Conservation (phyloP, 2,113 vertebrate species). For the cat (Felis catus) region DNA sequence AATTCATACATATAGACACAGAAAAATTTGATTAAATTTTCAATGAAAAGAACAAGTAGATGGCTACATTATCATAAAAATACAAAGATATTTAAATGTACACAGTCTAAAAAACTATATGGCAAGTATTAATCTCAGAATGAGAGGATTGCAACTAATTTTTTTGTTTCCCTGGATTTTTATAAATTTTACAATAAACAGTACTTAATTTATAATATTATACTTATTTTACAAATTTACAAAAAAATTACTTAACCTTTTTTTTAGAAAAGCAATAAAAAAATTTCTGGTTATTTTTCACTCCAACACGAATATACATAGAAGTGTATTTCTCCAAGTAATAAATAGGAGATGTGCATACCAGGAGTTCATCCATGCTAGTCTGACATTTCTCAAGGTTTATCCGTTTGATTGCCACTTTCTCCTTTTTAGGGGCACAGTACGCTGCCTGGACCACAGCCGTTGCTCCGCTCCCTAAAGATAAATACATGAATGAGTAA, state of each 20-base stretch:
- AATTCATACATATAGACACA: not conserved
- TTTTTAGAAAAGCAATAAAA: not conserved
- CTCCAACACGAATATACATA: not conserved
- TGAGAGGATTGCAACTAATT: not conserved
- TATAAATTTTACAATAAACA: conserved; percentile 19
- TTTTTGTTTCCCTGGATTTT: conserved; percentile 30
- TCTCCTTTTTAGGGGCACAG: conserved; percentile 94
- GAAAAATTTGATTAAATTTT: not conserved
- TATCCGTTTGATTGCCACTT: conserved; percentile 97
- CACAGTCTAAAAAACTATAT: not conserved
- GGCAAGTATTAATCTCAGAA: not conserved
- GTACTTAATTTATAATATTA: not conserved
- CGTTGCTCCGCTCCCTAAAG: conserved; percentile 90
- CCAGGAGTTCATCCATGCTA: conserved; percentile 98
- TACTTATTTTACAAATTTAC: conserved; percentile 23
- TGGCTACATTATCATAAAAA: not conserved
- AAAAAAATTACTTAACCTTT: not conserved
- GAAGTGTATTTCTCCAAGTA: not conserved
- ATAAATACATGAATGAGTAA: conserved; percentile 43
- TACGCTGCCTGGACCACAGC: conserved; percentile 96
- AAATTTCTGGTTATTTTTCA: conserved; percentile 1
- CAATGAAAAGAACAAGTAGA: not conserved
- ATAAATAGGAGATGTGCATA: conserved; percentile 75
- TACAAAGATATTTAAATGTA: not conserved
- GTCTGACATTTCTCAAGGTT: conserved; percentile 98